Conservation (phyloP, 2,797 vertebrate species). For the Bradypus variegatus region DNA sequence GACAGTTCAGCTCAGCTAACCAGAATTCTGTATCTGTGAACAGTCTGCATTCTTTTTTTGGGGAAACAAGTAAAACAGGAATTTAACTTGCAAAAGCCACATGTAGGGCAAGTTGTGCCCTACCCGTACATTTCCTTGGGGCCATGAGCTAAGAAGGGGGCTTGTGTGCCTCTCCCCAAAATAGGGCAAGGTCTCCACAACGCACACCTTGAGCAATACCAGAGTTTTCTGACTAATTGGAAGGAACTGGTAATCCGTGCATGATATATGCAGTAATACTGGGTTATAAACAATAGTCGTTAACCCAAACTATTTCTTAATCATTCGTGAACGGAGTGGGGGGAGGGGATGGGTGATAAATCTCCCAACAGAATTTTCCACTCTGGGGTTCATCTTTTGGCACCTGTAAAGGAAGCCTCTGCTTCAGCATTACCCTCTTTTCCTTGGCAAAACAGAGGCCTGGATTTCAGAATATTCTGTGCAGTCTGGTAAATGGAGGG, state of each 20-base stretch:
- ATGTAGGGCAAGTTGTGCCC: not conserved
- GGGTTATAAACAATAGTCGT: not conserved
- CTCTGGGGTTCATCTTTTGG: not conserved
- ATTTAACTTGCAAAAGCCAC: slow-evolving; percentile 27
- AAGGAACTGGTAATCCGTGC: not conserved
- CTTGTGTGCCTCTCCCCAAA: not conserved
- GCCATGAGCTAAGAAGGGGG: not conserved
- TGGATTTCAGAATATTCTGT: not conserved
- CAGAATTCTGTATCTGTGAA: not conserved
- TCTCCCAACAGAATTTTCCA: not conserved
- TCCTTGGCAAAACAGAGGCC: not conserved
- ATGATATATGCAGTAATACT: not conserved
- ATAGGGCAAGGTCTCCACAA: not conserved
- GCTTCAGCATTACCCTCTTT: not conserved
- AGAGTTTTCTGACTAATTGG: not conserved
- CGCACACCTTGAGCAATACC: not conserved
- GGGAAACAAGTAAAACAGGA: not conserved
- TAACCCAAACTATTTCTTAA: not conserved
- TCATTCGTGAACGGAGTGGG: not conserved
- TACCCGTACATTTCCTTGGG: not conserved
- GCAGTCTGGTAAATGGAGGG: not conserved
- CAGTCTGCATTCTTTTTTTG: slow-evolving; percentile 33
- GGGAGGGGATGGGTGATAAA: not conserved
- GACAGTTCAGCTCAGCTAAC: slow-evolving; percentile 44
- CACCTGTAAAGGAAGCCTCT: not conserved